Evolutionary conservation across 37 sponge, comb jelly and placozoan species (phyloP).

Genomic region (Eunapius fragilis): DNA sequence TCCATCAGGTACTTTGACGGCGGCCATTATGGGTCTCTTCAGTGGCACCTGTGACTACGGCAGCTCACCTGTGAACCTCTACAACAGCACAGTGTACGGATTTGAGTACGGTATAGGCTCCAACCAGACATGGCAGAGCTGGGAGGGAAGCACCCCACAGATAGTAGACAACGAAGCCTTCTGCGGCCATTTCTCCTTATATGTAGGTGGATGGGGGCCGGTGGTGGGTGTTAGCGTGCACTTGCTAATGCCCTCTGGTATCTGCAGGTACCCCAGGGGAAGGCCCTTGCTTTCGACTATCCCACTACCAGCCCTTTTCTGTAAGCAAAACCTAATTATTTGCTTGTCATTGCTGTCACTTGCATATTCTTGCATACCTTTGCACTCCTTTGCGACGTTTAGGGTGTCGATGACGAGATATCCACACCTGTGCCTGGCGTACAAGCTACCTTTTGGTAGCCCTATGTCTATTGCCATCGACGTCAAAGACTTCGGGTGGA

Average conservation of each 20-base stretch:
- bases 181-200: slow-evolving; percentile 63
- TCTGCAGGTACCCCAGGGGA: too few relatives aligned
- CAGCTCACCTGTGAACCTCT: not conserved
- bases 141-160: slow-evolving; percentile 17
- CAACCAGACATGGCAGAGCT: slow-evolving; percentile 15
- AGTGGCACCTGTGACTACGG: slow-evolving; percentile 37
- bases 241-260: too few relatives aligned
- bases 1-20: slow-evolving; percentile 6
- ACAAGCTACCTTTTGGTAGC: slow-evolving; percentile 65
- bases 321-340: not conserved
- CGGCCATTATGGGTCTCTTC: slow-evolving; percentile 24
- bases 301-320: not conserved
- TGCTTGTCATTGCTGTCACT: not conserved
- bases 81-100: slow-evolving; percentile 12
- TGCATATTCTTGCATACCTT: not conserved
- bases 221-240: not conserved
- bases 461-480: slow-evolving; percentile 23
- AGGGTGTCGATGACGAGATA: slow-evolving; percentile 19
- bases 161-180: slow-evolving; percentile 36
- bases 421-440: slow-evolving; percentile 78
- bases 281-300: too few relatives aligned
- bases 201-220: slow-evolving; percentile 3
- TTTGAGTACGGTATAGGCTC: slow-evolving; percentile 36
- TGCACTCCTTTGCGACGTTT: not conserved
- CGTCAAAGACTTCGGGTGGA: slow-evolving; percentile 15